Evolutionary conservation across 2,888 invertebrate species (phyloP), one percentile per base, ranked within the genome.

Genomic region (Tipula confusa): DNA sequence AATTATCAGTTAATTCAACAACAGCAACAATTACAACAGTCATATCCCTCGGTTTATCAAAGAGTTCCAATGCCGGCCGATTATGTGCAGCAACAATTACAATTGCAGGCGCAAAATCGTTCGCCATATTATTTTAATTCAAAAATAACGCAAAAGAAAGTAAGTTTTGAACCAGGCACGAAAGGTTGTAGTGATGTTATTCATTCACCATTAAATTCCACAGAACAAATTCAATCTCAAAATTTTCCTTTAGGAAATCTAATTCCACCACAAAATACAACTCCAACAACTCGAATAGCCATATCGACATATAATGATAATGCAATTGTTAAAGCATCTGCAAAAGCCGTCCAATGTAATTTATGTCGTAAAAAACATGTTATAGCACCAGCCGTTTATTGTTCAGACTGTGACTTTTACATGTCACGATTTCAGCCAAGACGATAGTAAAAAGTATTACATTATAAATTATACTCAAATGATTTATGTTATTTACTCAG

Each of bases 381-480:
- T 18, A 92, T 92, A 82, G 92, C 94, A 15, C 95, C 96, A 13
- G 93, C 94, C 38, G 92, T 94, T 86, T 97, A 97, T 88, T 98
- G 97, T 89, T 92, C 94, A 83, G 97, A 97, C 89, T 97, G 97
- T 90, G 96, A 97, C 88, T 97, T 95, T 90, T 98, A 97, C 88
- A 95, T 98, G 94, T 95, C 96, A 85, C 92, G 95, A 87, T 95
- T 95, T 89, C 93, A 94, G 87, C 94, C 94, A 79, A 92, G 92
- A 86, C 91, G 91, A 29, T 80, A 80, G 80, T 80, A n/a, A 80
- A 29, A 29, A 79, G 29, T 79, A 29, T 79, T 79, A n/a, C 28
- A 79, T 13, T 7, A 64, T 15, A 6, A 18, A 79, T 3, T 28
- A 79, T 79, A 29, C n/a, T 36, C 36, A 36, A 11, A 79, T 28